Evolutionary conservation across 1,140 invertebrate species (phyloP).

Genomic region (Drosophila punjabiensis): DNA sequence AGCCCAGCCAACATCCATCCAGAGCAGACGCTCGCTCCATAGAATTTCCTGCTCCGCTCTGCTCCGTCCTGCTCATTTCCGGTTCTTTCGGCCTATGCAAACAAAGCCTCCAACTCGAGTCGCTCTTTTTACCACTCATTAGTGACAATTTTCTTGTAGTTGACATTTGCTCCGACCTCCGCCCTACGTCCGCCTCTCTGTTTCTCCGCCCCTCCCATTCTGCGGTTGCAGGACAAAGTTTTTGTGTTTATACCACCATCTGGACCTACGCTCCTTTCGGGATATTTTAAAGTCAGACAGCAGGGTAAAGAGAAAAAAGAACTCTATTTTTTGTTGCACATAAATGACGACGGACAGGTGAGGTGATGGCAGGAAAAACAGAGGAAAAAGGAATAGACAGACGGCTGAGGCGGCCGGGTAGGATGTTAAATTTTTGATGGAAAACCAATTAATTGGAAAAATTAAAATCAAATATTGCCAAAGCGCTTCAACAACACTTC

Average conservation of each 20-base stretch:
- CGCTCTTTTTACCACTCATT: conserved; percentile 82
- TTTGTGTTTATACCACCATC: conserved; percentile 49
- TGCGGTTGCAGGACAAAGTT: conserved; percentile 69
- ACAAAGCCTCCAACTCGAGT: conserved; percentile 53
- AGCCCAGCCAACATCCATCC: conserved; percentile 15
- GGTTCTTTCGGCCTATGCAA: conserved; percentile 59
- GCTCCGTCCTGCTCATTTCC: conserved; percentile 37
- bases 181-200: conserved; percentile 2
- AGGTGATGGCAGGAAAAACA: background rate
- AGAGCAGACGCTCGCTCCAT: conserved; percentile 8
- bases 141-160: conserved; percentile 84
- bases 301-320: conserved; percentile 15
- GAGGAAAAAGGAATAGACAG: conserved; percentile 7
- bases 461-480: conserved; percentile 83
- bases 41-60: conserved; percentile 19
- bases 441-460: conserved; percentile 83
- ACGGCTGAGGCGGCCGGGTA: conserved; percentile 9
- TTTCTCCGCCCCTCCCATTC: background rate
- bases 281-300: conserved; percentile 45
- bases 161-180: conserved; percentile 80
- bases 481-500: conserved; percentile 79
- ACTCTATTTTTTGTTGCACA: conserved; percentile 29
- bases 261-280: conserved; percentile 11
- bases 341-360: conserved; percentile 26
- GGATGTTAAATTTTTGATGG: conserved; percentile 73